Evolutionary conservation across 2,888 invertebrate genomes (phyloP), one percentile per base, ranked within the genome.

Genomic region (Eilema griseolum): DNA sequence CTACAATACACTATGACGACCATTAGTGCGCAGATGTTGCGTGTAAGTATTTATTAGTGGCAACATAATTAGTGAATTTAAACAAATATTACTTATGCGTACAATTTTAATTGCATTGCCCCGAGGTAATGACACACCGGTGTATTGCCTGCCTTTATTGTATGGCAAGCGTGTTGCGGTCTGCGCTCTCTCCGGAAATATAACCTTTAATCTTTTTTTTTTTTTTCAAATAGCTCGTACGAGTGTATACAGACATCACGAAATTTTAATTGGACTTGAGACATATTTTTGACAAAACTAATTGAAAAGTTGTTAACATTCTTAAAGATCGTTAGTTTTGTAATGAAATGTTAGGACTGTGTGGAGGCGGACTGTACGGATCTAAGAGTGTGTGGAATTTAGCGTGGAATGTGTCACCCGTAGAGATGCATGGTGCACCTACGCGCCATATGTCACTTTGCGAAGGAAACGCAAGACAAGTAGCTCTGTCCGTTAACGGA

Each of bases 31-130:
- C 86, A 95, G 94, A 95, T 94, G 95, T 91, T 90, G 90, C 88
- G 87, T 90, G 88, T 88, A 93, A 90, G 90, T 92, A 93, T 92
- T 91, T 92, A 94, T 95, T 94, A 94, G 90, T 81, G 89, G 89
- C 86, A 84, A 87, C 87, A 85, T 94, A 94, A 95, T 94, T 93
- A 93, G 92, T 90, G 90, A 93, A 93, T 93, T 91, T 91, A 90
- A 93, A 93, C 95, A 95, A 95, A 95, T 93, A 94, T 92, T 89
- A 92, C 89, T 90, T 92, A 90, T 85, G 91, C 91, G 90, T 92
- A 91, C 90, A 83, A 89, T 92, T 94, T 92, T 94, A 94, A 94
- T 94, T 93, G 90, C 86, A 74, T 79, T 78, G 78, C 77, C 80
- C 78, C 74, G 84, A 82, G 77, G 85, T 92, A 93, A 92, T 92